Base-by-base conservation (phyloP, 2,797 vertebrate genomes). In the Potorous gilbertii region DNA sequence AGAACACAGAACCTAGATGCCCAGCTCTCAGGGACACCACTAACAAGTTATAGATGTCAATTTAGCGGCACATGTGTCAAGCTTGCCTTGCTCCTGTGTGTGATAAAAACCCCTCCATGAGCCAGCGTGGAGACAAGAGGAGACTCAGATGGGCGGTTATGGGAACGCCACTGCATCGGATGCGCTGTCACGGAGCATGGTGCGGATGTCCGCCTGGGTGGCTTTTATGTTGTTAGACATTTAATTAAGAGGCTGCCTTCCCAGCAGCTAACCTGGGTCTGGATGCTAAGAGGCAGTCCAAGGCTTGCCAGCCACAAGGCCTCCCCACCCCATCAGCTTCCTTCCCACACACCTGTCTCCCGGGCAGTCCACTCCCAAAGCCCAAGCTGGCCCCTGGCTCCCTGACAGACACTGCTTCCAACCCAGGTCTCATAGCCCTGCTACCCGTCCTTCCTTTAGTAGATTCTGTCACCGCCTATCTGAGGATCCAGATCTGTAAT, bases 1-100 rank as follows among this genome's bases (percentile, higher is more conserved):
- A 13, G 66, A 91, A 54, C 16, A 24, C 59, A 34, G 31, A 34
- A 6, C 34, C n/a, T 5, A n/a, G 21, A 24, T 3, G 40, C 62
- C 66, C n/a, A 1, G n/a, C 21, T 46, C 74, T 21, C 21, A n/a
- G 66, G n/a, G 40, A 46, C 93, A 94, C 21, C 55, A 96, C 98
- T 98, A 98, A 98, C 94, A 96, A 98, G 98, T 98, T 97, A 96
- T 94, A 96, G 97, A 97, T 98, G 98, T 98, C 98, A 98, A 97
- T 97, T 98, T 97, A 98, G 91, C 96, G 97, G 8, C 52, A 87
- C 56, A 97, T 93, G 91, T 98, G 98, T 98, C 98, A 98, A 98
- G 34, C 96, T 91, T 97, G 92, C 92, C 97, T 96, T 94, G 97
- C 98, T 97, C 98, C 97, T 92, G 92, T 81, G 95, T 93, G 24